These are phyloP conservation scores for Heliconius hortense DNA, from an alignment of 2,888 invertebrate genomes.

Conservation along the genomic window DNA sequence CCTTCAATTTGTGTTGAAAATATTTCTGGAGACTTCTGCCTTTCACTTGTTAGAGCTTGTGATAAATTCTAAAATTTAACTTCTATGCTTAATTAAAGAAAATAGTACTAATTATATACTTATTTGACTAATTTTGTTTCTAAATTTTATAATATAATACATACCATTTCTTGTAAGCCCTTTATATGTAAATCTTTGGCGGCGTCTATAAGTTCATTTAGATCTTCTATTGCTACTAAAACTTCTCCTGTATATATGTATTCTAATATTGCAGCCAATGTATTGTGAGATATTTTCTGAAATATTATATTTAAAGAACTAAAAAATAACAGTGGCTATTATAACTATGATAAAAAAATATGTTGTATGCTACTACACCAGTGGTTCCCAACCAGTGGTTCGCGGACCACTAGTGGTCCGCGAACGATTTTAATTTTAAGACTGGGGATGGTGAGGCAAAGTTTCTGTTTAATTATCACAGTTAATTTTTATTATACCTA, in stretches of 20 bases:
- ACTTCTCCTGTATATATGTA: conserved; percentile 76
- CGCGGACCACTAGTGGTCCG: too few relatives aligned
- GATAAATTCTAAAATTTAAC: conserved; percentile 32
- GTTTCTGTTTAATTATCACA: too few relatives aligned
- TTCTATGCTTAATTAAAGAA: conserved; percentile 22
- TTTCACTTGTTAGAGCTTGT: conserved; percentile 22
- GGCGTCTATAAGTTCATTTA: conserved; percentile 63
- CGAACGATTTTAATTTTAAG: too few relatives aligned
- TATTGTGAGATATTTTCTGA: conserved; percentile 68
- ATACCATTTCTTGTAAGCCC: conserved; percentile 70
- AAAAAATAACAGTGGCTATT: background rate
- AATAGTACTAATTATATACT: background rate
- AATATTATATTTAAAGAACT: conserved; percentile 45
- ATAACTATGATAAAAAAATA: too few relatives aligned
- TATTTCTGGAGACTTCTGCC: conserved; percentile 22
- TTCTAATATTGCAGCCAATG: conserved; percentile 65
- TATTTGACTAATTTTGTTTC: background rate
- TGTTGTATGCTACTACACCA: background rate
- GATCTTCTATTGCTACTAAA: conserved; percentile 56
- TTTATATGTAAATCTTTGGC: conserved; percentile 69
- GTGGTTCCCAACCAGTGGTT: too few relatives aligned
- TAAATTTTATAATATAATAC: conserved; percentile 14
- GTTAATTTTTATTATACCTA: too few relatives aligned
- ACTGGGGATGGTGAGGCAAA: too few relatives aligned
- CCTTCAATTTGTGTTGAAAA: conserved; percentile 18